Base-by-base conservation (phyloP, 1,140 invertebrate genomes). In the Drosophila ohnishii region DNA sequence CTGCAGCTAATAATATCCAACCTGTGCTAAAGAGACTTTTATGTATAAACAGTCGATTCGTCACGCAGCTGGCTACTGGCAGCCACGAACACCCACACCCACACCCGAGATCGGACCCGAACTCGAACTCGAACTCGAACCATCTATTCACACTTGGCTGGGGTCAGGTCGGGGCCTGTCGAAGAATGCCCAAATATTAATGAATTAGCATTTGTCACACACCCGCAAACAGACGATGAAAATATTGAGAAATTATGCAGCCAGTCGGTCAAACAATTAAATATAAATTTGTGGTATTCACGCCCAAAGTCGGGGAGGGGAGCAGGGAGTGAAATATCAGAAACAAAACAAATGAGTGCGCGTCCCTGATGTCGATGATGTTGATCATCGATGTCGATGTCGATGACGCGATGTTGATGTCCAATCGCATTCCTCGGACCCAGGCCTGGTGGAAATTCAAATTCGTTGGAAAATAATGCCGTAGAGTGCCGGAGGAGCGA, bases 401-500 rank as follows among this genome's bases (percentile, higher is more conserved):
- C 37, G 67, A 60, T 56, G 76, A 73, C 63, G 62, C 66, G 65
- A 66, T 72, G 65, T 59, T 72, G 69, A 72, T 71, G 67, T 71
- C 42, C 35, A 30, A 70, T 72, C 53, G 56, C 70, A 73, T 73
- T 73, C 70, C 66, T 45, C 66, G 78, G 60, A 56, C 60, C 63
- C 57, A 34, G 51, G 47, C 57, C 51, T 59, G 45, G 44, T 57
- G 50, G 51, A 37, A 55, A 72, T 78, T 60, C 50, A 64, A 90
- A 85, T 90, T 90, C 88, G 51, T 77, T 77, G 88, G 84, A 90
- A 90, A 90, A 90, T 90, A 90, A 82, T 88, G 73, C 78, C 82
- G 64, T 80, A 88, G 84, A 88, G 80, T 80, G 72, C 69, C 78
- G 50, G 45, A 8, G 13, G 8, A 22, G 32, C 32, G 50, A 14